phyloP scores from a whole-genome alignment of 1,140 invertebrate genomes.

The Pogonognathellus flavescens region DNA sequence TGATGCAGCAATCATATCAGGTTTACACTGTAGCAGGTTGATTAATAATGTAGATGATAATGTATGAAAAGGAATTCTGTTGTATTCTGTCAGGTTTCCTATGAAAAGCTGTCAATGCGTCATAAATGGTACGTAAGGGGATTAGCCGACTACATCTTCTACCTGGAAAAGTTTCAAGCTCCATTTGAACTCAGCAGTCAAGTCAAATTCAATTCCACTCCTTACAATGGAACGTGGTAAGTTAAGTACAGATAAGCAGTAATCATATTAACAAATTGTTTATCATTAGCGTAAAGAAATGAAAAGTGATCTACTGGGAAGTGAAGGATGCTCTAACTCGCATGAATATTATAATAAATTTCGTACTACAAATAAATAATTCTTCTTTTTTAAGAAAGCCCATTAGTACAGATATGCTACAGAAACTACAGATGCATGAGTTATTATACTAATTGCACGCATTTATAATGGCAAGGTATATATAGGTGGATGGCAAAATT shows the following conservation, averaged over 20 bases:
- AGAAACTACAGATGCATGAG: background rate
- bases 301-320: too few species aligned
- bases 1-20: too few species aligned
- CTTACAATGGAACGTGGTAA: constrained; percentile 57
- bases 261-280: background rate
- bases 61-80: background rate
- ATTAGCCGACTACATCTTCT: constrained; percentile 55
- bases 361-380: too few species aligned
- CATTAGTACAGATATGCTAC: background rate
- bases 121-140: constrained; percentile 55
- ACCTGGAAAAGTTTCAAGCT: constrained; percentile 60
- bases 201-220: constrained; percentile 52
- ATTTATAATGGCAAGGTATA: too few species aligned
- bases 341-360: too few species aligned
- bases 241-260: background rate
- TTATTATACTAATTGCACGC: too few species aligned
- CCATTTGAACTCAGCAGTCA: constrained; percentile 52
- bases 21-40: too few species aligned
- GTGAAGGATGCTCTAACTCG: too few species aligned
- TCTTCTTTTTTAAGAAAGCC: too few species aligned
- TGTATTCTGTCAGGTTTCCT: constrained; percentile 47
- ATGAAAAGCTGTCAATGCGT: constrained; percentile 42
- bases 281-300: too few species aligned
- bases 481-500: too few species aligned
- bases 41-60: background rate